phyloP scores from a whole-genome alignment of 2,113 vertebrate genomes.

The Lophotis ruficrista region DNA sequence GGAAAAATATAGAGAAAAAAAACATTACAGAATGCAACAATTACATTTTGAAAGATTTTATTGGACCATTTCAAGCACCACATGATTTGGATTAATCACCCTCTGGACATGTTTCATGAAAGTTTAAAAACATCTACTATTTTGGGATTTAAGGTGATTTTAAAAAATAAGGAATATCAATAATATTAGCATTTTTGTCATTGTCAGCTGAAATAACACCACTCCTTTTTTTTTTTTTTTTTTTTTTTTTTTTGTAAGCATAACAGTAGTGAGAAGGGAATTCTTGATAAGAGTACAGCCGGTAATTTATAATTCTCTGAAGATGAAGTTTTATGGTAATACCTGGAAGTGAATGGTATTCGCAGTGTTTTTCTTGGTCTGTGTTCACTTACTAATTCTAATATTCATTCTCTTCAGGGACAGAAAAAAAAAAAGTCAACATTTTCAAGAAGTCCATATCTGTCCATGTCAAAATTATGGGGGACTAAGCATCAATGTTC shows the following conservation, averaged over 20 bases:
- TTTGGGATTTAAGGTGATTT: slow-evolving; percentile 64
- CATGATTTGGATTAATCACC: slow-evolving; percentile 22
- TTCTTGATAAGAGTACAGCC: slow-evolving; percentile 59
- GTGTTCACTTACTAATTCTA: neutral
- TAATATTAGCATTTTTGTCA: slow-evolving; percentile 48
- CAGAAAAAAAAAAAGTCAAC: neutral
- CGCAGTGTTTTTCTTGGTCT: neutral
- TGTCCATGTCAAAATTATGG: neutral
- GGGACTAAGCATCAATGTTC: neutral
- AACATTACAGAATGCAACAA: neutral
- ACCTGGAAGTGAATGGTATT: neutral
- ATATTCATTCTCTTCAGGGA: neutral
- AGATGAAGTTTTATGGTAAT: slow-evolving; percentile 62
- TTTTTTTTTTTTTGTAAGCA: neutral
- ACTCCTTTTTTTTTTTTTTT: neutral
- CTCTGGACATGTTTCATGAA: neutral
- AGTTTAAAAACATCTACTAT: slow-evolving; percentile 63
- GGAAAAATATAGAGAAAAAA: neutral
- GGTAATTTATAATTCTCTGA: slow-evolving; percentile 62
- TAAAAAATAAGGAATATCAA: slow-evolving; percentile 53
- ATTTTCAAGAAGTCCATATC: neutral
- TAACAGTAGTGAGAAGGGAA: slow-evolving; percentile 37
- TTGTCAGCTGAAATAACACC: slow-evolving; percentile 53
- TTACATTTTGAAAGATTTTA: neutral
- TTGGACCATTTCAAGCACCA: neutral